phyloP scores from a whole-genome alignment of 2,888 invertebrate species.

The Listrodromus nycthemerus region DNA sequence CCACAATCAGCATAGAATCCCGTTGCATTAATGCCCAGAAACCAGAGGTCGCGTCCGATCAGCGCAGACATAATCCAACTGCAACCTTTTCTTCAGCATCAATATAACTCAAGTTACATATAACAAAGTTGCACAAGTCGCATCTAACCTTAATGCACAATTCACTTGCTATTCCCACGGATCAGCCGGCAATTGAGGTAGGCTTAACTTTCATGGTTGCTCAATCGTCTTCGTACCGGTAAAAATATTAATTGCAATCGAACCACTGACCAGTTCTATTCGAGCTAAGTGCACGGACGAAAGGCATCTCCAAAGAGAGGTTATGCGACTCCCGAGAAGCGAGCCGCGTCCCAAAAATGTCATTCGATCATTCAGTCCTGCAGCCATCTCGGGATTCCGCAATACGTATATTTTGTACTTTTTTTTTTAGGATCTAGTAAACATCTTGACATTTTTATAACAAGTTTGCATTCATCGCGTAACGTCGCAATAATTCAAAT shows the following conservation, averaged over 20 bases:
- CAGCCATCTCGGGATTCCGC: not conserved
- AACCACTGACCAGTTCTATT: not conserved
- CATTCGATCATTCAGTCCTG: not conserved
- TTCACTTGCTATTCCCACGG: slow-evolving; percentile 1
- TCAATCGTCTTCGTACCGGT: not conserved
- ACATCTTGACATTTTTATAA: not conserved
- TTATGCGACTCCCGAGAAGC: not conserved
- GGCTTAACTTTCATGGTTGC: not conserved
- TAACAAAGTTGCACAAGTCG: not conserved
- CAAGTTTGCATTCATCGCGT: not conserved
- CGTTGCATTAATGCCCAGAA: not conserved
- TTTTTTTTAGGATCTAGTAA: not conserved
- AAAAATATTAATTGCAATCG: not conserved
- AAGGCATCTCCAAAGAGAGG: not conserved
- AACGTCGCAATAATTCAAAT: not conserved
- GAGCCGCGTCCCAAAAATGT: not conserved
- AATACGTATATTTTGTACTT: not conserved
- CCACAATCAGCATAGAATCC: slow-evolving; percentile 21
- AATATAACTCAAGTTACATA: not conserved
- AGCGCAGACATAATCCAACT: not conserved
- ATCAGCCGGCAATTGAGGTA: not conserved
- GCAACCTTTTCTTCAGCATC: slow-evolving; percentile 4
- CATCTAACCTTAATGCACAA: not conserved
- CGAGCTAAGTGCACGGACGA: not conserved
- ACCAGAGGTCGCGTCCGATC: slow-evolving; percentile 7